Conservation (phyloP, 2,888 invertebrate species). For the Dryadula phaetusa region DNA sequence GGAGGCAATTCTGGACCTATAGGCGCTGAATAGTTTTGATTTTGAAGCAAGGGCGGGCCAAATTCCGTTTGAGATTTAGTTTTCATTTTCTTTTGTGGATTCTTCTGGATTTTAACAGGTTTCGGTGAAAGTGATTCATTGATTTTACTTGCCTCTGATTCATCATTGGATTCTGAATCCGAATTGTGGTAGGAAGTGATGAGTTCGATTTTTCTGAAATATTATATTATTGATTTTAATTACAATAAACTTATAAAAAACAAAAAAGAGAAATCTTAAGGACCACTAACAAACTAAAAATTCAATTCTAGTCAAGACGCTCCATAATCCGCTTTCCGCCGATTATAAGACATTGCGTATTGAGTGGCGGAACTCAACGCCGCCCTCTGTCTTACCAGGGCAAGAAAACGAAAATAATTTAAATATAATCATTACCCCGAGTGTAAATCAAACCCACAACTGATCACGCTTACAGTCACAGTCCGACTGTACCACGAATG, state of each 20-base stretch:
- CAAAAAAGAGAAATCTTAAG: too few relatives aligned
- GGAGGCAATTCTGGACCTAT: conserved; percentile 76
- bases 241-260: background rate
- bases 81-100: conserved; percentile 61
- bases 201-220: conserved; percentile 82
- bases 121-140: conserved; percentile 41
- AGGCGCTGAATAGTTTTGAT: conserved; percentile 64
- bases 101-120: conserved; percentile 50
- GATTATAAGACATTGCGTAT: too few relatives aligned
- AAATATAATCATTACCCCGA: too few relatives aligned
- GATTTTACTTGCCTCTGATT: conserved; percentile 58
- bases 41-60: conserved; percentile 69
- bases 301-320: too few relatives aligned
- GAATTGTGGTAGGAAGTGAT: conserved; percentile 83
- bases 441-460: too few relatives aligned
- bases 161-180: conserved; percentile 82
- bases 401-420: too few relatives aligned
- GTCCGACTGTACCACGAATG: too few relatives aligned
- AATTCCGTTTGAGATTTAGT: conserved; percentile 60
- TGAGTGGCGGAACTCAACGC: too few relatives aligned
- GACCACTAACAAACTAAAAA: too few relatives aligned
- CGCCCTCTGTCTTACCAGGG: too few relatives aligned
- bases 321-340: too few relatives aligned
- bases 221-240: background rate
- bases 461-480: too few relatives aligned